Percentiles rank a stretch among this genome's conserved stretches.
Conservation (phyloP, 2,888 invertebrate species). For the Agriopis aurantiaria region DNA sequence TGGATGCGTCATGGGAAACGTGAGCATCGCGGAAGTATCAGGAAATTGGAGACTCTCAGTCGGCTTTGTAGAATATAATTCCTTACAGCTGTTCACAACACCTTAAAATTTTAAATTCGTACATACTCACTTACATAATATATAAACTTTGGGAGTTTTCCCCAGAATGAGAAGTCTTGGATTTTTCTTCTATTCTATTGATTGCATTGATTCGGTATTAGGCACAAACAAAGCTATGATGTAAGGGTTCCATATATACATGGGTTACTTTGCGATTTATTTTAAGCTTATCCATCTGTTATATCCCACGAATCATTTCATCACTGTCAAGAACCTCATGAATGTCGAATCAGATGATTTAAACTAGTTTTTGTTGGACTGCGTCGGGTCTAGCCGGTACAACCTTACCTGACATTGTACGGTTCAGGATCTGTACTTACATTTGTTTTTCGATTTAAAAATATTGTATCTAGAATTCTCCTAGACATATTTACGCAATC, state of each 20-base stretch:
- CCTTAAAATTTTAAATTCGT: not conserved
- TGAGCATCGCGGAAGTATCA: not conserved
- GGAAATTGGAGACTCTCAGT: not conserved
- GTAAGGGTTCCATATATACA: too few species aligned
- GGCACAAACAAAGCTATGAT: too few species aligned
- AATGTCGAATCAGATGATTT: constrained; percentile 21
- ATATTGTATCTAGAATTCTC: constrained; percentile 6
- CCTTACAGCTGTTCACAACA: not conserved
- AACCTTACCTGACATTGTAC: constrained; percentile 41
- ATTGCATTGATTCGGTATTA: too few species aligned
- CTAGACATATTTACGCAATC: not conserved
- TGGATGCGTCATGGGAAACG: not conserved
- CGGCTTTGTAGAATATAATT: not conserved
- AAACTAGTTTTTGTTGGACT: constrained; percentile 19
- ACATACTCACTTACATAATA: too few species aligned
- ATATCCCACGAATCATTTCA: constrained; percentile 18
- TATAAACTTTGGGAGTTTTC: not conserved
- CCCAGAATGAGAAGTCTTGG: too few species aligned
- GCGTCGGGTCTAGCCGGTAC: constrained; percentile 38
- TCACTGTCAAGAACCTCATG: constrained; percentile 14
- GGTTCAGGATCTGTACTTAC: constrained; percentile 2
- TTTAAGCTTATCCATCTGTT: not conserved
- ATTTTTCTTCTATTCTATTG: too few species aligned
- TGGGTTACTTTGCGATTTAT: not conserved
- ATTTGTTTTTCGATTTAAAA: constrained; percentile 21